A percentile compares a stretch with the other conserved stretches of the same genome.
Conservation (phyloP, 2,113 vertebrate species). For the Crypturellus undulatus region DNA sequence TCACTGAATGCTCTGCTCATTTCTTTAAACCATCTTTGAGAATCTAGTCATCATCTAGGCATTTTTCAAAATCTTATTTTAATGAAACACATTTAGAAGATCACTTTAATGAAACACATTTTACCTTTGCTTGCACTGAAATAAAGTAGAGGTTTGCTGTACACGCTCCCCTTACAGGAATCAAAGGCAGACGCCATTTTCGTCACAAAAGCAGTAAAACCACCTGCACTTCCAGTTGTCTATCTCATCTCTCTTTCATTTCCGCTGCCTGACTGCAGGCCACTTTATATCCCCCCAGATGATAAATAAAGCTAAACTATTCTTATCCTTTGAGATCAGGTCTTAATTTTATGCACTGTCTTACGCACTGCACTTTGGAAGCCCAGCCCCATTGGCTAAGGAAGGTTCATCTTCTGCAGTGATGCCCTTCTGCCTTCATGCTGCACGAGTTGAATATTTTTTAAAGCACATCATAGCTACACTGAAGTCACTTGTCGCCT, state of each 20-base stretch:
- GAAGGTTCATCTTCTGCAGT: background rate
- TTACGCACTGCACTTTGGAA: background rate
- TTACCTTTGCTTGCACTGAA: conserved; percentile 57
- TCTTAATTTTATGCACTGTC: background rate
- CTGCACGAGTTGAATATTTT: background rate
- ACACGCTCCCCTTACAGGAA: background rate
- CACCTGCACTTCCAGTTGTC: conserved; percentile 64
- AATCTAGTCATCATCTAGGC: conserved; percentile 52
- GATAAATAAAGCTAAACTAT: conserved; percentile 34
- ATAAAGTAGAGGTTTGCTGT: background rate
- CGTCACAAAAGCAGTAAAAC: conserved; percentile 48
- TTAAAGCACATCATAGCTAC: background rate
- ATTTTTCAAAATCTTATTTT: conserved; percentile 75
- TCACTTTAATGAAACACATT: conserved; percentile 80
- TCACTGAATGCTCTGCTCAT: background rate
- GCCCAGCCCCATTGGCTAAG: rapidly evolving
- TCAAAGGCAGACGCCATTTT: conserved; percentile 20
- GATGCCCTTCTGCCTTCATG: background rate
- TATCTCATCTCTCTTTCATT: conserved; percentile 72
- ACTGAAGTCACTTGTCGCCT: background rate
- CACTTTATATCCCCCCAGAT: conserved; percentile 39
- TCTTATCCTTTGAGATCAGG: conserved; percentile 17
- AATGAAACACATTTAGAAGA: conserved; percentile 79
- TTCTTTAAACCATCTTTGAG: conserved; percentile 29
- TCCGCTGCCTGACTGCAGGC: conserved; percentile 68